phyloP scores from a whole-genome alignment of 2,888 invertebrate species.

The Epinotia nisella region DNA sequence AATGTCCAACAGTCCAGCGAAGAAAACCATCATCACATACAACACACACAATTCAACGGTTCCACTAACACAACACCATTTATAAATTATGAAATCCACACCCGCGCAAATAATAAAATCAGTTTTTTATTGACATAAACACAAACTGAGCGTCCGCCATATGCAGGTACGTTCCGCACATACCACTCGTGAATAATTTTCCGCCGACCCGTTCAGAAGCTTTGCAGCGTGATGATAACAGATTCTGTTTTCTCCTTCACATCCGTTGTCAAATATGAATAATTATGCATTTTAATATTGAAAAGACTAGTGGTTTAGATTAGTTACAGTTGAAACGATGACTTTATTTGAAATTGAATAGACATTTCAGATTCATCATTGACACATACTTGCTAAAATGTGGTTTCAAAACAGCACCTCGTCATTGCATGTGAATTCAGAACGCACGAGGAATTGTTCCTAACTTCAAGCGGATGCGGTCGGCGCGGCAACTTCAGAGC shows the following conservation, averaged over 20 bases:
- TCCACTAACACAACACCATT: constrained; percentile 77
- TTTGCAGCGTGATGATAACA: not conserved
- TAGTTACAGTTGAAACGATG: not conserved
- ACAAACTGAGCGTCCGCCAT: constrained; percentile 84
- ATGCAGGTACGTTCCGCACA: constrained; percentile 80
- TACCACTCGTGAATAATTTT: constrained; percentile 55
- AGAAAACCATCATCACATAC: constrained; percentile 80
- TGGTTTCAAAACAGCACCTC: constrained; percentile 31
- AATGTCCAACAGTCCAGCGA: constrained; percentile 75
- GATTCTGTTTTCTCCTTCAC: not conserved
- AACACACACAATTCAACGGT: constrained; percentile 76
- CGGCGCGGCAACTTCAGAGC: constrained; percentile 69
- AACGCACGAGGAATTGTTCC: constrained; percentile 63
- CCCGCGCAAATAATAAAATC: constrained; percentile 83
- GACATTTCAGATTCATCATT: not conserved
- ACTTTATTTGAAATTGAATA: not conserved
- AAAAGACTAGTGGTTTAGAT: not conserved
- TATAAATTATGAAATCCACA: constrained; percentile 76
- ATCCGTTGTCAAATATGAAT: not conserved
- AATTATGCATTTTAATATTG: not conserved
- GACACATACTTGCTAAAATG: constrained; percentile 3
- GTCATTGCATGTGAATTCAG: constrained; percentile 53
- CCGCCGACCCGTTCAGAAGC: constrained; percentile 44
- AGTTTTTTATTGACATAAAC: constrained; percentile 84
- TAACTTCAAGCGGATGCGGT: constrained; percentile 65